Evolutionary conservation across 2,797 vertebrate species (phyloP).

Genomic region (Danio kyathit): DNA sequence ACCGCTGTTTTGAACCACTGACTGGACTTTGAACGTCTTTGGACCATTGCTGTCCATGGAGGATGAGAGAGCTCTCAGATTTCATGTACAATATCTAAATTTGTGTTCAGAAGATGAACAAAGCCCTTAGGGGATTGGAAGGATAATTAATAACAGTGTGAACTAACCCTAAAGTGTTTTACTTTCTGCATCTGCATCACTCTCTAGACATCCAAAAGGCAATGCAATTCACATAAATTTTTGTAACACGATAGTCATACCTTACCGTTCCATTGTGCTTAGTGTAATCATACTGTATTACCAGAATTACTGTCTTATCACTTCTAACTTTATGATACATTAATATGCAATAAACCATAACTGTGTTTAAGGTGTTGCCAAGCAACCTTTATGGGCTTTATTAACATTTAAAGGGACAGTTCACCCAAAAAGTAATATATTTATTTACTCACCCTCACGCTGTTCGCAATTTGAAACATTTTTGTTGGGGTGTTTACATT

Average conservation of each 20-base stretch:
- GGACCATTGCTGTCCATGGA: no score
- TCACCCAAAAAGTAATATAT: background rate
- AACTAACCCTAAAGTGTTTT: no score
- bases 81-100: no score
- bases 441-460: background rate
- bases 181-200: background rate
- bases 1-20: no score
- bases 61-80: no score
- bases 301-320: constrained; percentile 4
- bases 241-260: background rate
- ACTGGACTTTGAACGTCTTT: no score
- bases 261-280: background rate
- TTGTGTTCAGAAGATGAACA: no score
- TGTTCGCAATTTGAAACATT: background rate
- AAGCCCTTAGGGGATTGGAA: no score
- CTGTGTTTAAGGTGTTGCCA: background rate
- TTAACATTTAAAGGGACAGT: background rate
- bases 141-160: no score
- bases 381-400: background rate
- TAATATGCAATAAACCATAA: background rate
- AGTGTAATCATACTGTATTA: background rate
- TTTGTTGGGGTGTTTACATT: no score
- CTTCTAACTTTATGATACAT: constrained; percentile 18
- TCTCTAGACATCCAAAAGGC: background rate
- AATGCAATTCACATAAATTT: background rate